Base-by-base conservation (phyloP, 1,140 invertebrate species). In the Homalodisca vitripennis region DNA sequence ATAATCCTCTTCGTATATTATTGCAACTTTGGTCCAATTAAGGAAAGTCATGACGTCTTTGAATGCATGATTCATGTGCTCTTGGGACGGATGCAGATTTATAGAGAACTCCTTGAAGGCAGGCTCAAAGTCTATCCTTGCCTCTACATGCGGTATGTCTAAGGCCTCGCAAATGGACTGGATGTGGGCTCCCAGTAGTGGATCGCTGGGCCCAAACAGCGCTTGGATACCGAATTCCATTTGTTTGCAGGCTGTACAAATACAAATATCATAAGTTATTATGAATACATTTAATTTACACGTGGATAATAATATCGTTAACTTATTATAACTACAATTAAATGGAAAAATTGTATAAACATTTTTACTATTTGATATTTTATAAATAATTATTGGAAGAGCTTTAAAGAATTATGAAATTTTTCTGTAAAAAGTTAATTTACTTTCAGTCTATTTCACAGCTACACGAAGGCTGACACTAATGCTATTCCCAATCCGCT, bases 1-100 rank as follows among this genome's bases (percentile, higher is more conserved):
- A 73, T 89, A 88, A 78, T 92, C 89, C 76, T 95, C 92, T 79
- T 98, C 95, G 76, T 97, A 97, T 32, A 98, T 88, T 71, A 98
- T 92, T 0, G 93, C 94, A 73, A 97, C 93, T 80, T 90, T 88
- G 6, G 92, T 95, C 95, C 95, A 98, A 78, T 96, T 95, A 31
- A 96, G 84, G 77, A 93, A 95, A 26, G 85, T 82, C 80, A 97
- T 93, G 53, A 97, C 84, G 77, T 97, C 94, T 67, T 88, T 85
- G 79, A 94, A 94, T 0, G 95, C 94, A 62, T 86, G 82, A 77
- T 94, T 93, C 73, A 97, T 84, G 66, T 92, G 83, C 68, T 89
- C 86, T 73, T 94, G 89, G 20, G 92, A 87, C 0, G 95, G 95
- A 82, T 95, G 91, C 32, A 98, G 83, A 82, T 95, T 97, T 68